Evolutionary conservation across 2,888 invertebrate genomes (phyloP), one percentile per base, ranked within the genome.

Genomic region (Epinotia ramella): DNA sequence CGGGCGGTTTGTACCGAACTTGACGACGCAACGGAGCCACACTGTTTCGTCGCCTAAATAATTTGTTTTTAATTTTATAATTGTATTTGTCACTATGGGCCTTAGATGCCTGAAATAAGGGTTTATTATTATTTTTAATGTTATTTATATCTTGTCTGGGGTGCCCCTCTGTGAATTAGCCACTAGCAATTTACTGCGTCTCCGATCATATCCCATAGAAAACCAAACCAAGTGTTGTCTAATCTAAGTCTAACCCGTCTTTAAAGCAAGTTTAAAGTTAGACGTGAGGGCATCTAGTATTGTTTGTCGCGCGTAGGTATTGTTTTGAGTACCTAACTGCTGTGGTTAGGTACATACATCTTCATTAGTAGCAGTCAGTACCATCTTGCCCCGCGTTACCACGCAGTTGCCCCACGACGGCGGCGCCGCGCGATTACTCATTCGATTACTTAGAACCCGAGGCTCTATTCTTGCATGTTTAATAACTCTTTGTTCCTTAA

Each of bases 401-500:
- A 13, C 49, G 16, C 73, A n/a, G 60, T 69, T 57, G 69, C 69
- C 44, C 6, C 72, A 44, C 68, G 56, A 16, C 63, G 78, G 77
- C 78, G 13, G 66, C 66, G 77, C 78, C 28, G 79, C 78, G 84
- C 82, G 85, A 84, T 83, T 82, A 79, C 80, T 79, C 82, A 82
- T 79, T 79, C 80, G 81, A 84, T 86, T 33, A 33, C 33, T 6
- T 85, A 83, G 83, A 81, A 81, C 82, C 44, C 74, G 77, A 33
- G 49, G 46, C 24, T 64, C 18, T 74, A 49, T 57, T 64, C 79
- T 81, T 79, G 77, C 73, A 78, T 77, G 79, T 80, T 77, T 78
- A 76, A 75, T 78, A 79, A 79, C 78, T 81, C 79, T 81, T 81
- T 83, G 80, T 82, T 79, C 80, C 79, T 77, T 73, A 78, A 78